These are phyloP conservation scores for Hydropsyche tenuis DNA, from an alignment of 1,140 invertebrate genomes.

Conservation along the genomic window DNA sequence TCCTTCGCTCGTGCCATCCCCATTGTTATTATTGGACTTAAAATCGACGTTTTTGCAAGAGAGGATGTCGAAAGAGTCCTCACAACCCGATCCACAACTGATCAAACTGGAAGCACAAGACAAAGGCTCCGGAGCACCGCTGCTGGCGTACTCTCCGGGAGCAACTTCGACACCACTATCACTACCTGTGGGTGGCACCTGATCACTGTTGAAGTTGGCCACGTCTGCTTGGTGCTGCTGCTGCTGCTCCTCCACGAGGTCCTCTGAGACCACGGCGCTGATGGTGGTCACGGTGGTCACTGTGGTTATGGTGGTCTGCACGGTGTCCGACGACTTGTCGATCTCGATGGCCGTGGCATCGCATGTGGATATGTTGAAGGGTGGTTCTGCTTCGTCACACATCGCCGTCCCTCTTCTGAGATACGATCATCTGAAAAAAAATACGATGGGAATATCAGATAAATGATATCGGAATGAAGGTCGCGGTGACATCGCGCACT, in stretches of 20 bases:
- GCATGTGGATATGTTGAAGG: constrained; percentile 6
- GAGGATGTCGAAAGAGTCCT: constrained; percentile 65
- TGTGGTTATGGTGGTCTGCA: not conserved
- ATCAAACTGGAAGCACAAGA: constrained; percentile 79
- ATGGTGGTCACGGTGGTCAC: not conserved
- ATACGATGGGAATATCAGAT: not conserved
- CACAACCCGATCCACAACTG: constrained; percentile 73
- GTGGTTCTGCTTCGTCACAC: constrained; percentile 24
- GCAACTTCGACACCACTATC: constrained; percentile 79
- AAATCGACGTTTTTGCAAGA: constrained; percentile 60
- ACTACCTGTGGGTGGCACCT: constrained; percentile 66
- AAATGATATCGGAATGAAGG: not conserved
- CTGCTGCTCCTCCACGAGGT: not conserved
- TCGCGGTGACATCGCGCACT: too few species aligned
- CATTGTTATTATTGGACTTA: constrained; percentile 54
- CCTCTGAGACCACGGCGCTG: not conserved
- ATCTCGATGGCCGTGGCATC: not conserved
- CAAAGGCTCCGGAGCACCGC: constrained; percentile 64
- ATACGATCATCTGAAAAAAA: constrained; percentile 18
- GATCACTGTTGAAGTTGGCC: not conserved
- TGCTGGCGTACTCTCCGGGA: constrained; percentile 70
- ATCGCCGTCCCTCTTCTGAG: constrained; percentile 4
- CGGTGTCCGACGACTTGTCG: not conserved
- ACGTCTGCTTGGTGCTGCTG: not conserved
- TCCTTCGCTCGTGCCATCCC: constrained; percentile 70